Evolutionary conservation across 92 coral and sea anemone species (phyloP).

Genomic region (Metridium senile): DNA sequence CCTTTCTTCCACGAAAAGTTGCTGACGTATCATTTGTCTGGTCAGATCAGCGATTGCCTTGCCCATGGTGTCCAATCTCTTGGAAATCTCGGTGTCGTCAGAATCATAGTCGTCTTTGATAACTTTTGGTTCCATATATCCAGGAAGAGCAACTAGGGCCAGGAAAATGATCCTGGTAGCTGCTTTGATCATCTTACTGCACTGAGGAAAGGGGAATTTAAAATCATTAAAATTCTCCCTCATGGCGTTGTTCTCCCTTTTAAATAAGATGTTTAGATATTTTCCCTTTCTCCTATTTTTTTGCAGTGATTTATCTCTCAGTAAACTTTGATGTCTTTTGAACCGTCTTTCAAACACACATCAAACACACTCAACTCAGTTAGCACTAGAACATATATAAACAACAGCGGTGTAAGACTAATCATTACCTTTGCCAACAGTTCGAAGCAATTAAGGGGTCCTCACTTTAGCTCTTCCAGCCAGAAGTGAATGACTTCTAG

Average conservation of each 20-base stretch:
- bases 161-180: neutral
- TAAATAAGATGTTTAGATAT: no score
- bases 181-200: neutral
- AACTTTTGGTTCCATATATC: neutral
- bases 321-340: no score
- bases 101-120: neutral
- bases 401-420: neutral
- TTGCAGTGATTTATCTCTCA: no score
- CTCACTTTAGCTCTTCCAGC: neutral
- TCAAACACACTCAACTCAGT: no score
- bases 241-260: neutral
- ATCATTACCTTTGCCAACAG: no score
- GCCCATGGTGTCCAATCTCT: slow-evolving; percentile 3
- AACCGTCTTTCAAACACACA: no score
- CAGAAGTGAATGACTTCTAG: neutral
- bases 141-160: neutral
- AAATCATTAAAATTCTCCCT: neutral
- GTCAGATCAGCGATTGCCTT: slow-evolving; percentile 51
- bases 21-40: slow-evolving; percentile 77
- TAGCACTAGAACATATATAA: neutral
- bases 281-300: no score
- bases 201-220: neutral
- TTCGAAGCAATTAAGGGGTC: no score
- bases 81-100: neutral
- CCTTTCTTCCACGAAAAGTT: slow-evolving; percentile 66